Evolutionary conservation across 2,113 vertebrate species (phyloP).

Genomic region (Marmota flaviventris): DNA sequence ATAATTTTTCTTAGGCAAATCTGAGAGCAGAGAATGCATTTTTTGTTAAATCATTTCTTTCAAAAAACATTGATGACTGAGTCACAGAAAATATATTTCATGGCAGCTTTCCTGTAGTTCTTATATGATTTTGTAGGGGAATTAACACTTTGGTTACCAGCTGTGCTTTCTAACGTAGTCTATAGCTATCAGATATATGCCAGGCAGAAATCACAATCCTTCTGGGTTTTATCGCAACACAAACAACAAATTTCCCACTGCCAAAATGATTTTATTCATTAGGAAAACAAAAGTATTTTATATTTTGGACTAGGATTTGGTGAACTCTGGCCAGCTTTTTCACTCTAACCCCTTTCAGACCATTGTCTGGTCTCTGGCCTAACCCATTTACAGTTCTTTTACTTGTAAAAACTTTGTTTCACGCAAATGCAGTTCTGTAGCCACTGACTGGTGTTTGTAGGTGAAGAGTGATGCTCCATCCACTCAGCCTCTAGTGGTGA

Average conservation of each 20-base stretch:
- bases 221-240: not conserved
- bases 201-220: not conserved
- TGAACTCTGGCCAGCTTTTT: not conserved
- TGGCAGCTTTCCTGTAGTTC: conserved; percentile 21
- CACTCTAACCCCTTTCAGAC: not conserved
- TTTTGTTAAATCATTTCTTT: conserved; percentile 56
- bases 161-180: not conserved
- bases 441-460: not conserved
- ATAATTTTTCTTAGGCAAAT: conserved; percentile 41
- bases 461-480: not conserved
- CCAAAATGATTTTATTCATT: not conserved
- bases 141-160: not conserved
- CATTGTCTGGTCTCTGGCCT: not conserved
- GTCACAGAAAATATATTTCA: conserved; percentile 53
- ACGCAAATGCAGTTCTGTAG: not conserved
- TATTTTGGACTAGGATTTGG: not conserved
- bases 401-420: not conserved
- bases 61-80: conserved; percentile 51
- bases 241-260: conserved; percentile 2
- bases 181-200: not conserved
- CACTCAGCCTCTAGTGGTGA: not conserved
- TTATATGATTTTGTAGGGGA: not conserved
- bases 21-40: not conserved
- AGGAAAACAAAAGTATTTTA: conserved; percentile 36
- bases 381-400: not conserved